phyloP scores from a whole-genome alignment of 37 sponge, comb jelly and placozoan species.

The Crambe crambe region DNA sequence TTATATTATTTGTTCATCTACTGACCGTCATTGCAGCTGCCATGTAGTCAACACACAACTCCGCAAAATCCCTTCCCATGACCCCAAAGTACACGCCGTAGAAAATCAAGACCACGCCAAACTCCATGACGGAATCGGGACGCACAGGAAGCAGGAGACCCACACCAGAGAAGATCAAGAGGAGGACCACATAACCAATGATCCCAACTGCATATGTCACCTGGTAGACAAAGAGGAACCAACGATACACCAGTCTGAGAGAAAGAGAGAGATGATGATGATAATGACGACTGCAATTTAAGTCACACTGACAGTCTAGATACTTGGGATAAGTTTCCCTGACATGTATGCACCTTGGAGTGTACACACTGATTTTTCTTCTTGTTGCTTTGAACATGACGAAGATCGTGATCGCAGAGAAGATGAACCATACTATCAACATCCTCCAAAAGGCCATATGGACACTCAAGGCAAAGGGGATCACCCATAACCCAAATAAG shows the following conservation, averaged over 20 bases:
- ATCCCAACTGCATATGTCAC: conserved; percentile 79
- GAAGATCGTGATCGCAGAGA: conserved; percentile 74
- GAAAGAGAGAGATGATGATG: conserved; percentile 3
- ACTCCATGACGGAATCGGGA: conserved; percentile 66
- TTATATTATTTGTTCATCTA: not conserved
- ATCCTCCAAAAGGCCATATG: conserved; percentile 79
- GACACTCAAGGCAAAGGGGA: conserved; percentile 60
- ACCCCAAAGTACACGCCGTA: conserved; percentile 98
- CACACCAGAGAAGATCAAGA: conserved; percentile 79
- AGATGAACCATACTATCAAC: conserved; percentile 82
- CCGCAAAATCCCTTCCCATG: conserved; percentile 94
- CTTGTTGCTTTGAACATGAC: conserved; percentile 84
- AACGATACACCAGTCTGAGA: conserved; percentile 90
- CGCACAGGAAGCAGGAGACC: conserved; percentile 58
- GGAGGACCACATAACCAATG: conserved; percentile 84
- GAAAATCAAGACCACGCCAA: conserved; percentile 79
- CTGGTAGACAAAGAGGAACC: conserved; percentile 94
- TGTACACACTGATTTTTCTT: conserved; percentile 54
- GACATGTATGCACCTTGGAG: conserved; percentile 76
- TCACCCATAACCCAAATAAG: conserved; percentile 87
- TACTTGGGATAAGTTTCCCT: not conserved
- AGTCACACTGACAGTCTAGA: not conserved
- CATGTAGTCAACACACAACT: conserved; percentile 96
- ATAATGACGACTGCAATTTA: not conserved
- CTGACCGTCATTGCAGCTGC: conserved; percentile 88